Conservation (phyloP, 2,113 vertebrate species). For the Penelope pileata region DNA sequence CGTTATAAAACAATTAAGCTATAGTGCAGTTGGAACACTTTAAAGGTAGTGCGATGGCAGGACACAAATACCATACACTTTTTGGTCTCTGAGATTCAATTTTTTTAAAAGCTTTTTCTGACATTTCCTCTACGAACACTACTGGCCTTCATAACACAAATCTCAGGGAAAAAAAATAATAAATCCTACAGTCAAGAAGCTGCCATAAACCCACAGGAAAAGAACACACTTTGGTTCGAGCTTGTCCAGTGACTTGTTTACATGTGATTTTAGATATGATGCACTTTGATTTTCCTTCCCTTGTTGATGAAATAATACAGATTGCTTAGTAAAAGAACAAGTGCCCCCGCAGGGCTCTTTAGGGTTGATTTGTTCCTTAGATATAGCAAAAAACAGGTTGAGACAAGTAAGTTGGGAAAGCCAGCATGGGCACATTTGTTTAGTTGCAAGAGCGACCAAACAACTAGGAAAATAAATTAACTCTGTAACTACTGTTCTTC, state of each 20-base stretch:
- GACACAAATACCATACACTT: neutral
- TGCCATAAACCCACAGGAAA: neutral
- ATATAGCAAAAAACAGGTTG: constrained; percentile 5
- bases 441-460: neutral
- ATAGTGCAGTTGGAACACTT: neutral
- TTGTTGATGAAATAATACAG: constrained; percentile 23
- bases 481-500: neutral
- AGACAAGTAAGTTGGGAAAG: neutral
- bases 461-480: neutral
- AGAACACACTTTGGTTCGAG: neutral
- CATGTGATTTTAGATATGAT: neutral
- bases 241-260: neutral
- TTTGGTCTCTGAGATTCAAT: neutral
- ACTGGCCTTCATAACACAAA: neutral
- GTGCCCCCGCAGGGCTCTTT: neutral
- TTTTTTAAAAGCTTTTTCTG: neutral
- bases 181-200: neutral
- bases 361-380: constrained; percentile 8
- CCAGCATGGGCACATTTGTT: neutral
- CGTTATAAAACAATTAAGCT: neutral
- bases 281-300: neutral
- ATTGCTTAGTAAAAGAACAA: constrained; percentile 32
- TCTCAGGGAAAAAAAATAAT: neutral
- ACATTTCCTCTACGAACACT: neutral
- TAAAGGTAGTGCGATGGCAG: neutral